Percentiles rank a stretch among this genome's conserved stretches.
Evolutionary conservation across 1,140 invertebrate genomes (phyloP).

Genomic region (Hyposmocoma kahamanoa): DNA sequence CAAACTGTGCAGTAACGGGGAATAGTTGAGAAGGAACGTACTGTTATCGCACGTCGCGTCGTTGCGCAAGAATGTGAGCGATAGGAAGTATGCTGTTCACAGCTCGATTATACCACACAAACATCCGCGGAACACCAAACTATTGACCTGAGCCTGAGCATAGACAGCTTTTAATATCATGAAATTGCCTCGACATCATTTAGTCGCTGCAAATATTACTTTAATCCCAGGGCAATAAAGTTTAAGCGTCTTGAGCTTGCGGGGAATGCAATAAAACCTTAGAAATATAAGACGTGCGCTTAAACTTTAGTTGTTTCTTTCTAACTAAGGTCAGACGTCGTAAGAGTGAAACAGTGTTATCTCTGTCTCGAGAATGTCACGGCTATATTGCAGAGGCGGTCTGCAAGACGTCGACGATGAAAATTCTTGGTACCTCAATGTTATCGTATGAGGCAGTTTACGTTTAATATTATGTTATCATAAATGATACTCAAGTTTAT

Average conservation of each 20-base stretch:
- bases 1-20: constrained; percentile 38
- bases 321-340: constrained; percentile 49
- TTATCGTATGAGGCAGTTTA: constrained; percentile 61
- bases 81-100: constrained; percentile 43
- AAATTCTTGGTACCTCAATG: constrained; percentile 66
- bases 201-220: constrained; percentile 70
- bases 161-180: constrained; percentile 66
- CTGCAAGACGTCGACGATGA: constrained; percentile 57
- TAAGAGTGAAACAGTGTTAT: constrained; percentile 32
- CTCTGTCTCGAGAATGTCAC: constrained; percentile 55
- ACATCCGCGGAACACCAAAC: constrained; percentile 51
- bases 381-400: constrained; percentile 61
- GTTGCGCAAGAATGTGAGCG: constrained; percentile 49
- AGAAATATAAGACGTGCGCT: constrained; percentile 59
- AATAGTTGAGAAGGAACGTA: constrained; percentile 53
- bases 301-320: constrained; percentile 60
- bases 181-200: constrained; percentile 69
- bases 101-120: constrained; percentile 49
- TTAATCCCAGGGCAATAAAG: constrained; percentile 71
- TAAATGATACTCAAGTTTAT: too few relatives aligned
- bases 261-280: constrained; percentile 71
- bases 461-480: constrained; percentile 59
- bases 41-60: constrained; percentile 53
- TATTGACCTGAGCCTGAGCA: constrained; percentile 60
- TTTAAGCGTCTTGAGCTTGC: constrained; percentile 70